Conservation (phyloP, 2,113 vertebrate species). For the Crotophaga sulcirostris region DNA sequence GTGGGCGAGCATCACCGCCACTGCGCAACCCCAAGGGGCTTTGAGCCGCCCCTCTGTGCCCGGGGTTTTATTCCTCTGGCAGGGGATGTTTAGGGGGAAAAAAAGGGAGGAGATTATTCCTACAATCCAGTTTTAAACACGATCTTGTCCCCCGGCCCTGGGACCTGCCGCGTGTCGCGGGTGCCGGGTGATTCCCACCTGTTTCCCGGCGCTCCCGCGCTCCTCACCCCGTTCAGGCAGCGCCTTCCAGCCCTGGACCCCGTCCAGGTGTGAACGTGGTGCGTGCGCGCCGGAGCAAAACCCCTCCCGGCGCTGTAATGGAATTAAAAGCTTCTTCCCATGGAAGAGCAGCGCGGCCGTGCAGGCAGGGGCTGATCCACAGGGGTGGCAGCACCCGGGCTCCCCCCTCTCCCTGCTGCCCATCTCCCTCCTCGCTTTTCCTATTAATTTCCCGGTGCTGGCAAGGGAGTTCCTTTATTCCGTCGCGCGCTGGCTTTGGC, state of each 20-base stretch:
- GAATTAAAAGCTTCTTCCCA: neutral
- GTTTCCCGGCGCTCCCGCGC: neutral
- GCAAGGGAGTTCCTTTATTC: neutral
- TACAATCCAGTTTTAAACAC: neutral
- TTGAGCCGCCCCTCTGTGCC: neutral
- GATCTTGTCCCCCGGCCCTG: conserved; percentile 43
- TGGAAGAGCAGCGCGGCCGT: neutral
- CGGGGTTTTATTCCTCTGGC: neutral
- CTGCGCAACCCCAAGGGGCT: fast-evolving
- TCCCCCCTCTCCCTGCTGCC: neutral
- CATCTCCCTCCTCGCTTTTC: neutral
- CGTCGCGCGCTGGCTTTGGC: neutral
- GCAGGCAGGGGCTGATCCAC: neutral
- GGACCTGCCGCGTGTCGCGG: conserved; percentile 10
- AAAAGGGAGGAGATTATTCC: neutral
- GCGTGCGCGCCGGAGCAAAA: neutral
- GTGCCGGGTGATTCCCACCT: conserved; percentile 43
- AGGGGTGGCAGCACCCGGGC: no score
- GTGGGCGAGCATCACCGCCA: fast-evolving
- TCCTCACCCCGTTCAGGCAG: neutral
- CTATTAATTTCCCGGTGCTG: neutral
- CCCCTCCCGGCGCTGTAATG: neutral
- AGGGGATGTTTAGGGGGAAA: neutral
- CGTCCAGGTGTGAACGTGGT: neutral
- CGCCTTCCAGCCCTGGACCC: conserved; percentile 16